These are phyloP conservation scores for Drosophila virilis DNA, from an alignment of 1,140 invertebrate species.

Conservation along the genomic window DNA sequence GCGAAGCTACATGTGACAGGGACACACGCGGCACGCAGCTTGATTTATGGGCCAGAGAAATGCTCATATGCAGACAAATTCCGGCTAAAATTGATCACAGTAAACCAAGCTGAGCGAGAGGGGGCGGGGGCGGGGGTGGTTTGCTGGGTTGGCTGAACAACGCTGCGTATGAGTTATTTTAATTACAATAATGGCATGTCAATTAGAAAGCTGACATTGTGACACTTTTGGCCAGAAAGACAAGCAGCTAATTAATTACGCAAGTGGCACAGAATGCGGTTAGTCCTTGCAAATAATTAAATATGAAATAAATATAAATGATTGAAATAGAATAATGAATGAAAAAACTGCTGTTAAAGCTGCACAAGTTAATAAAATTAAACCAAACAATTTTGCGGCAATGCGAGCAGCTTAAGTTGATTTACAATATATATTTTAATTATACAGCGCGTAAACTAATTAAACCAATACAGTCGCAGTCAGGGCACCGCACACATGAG, in stretches of 20 bases:
- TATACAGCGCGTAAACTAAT: slow-evolving; percentile 65
- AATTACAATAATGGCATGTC: slow-evolving; percentile 81
- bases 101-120: too few species aligned
- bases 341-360: slow-evolving; percentile 1
- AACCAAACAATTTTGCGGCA: slow-evolving; percentile 47
- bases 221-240: slow-evolving; percentile 51
- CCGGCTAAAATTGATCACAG: slow-evolving; percentile 27
- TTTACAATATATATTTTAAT: slow-evolving; percentile 69
- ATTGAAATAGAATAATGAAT: not conserved
- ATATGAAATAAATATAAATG: slow-evolving; percentile 10
- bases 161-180: slow-evolving; percentile 76
- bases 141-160: not conserved
- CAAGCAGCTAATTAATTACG: slow-evolving; percentile 68
- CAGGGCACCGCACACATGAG: slow-evolving; percentile 14
- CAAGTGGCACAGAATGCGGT: slow-evolving; percentile 57
- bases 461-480: slow-evolving; percentile 45
- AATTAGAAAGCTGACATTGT: slow-evolving; percentile 69
- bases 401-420: slow-evolving; percentile 42
- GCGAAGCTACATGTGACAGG: slow-evolving; percentile 54
- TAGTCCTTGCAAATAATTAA: slow-evolving; percentile 32
- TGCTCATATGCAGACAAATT: slow-evolving; percentile 30
- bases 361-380: slow-evolving; percentile 58
- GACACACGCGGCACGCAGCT: slow-evolving; percentile 23
- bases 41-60: slow-evolving; percentile 60
- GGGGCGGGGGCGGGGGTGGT: too few species aligned